Percentiles rank a stretch among this genome's conserved stretches.
Conservation (phyloP, 2,113 vertebrate species). For the Eurystomus gularis region DNA sequence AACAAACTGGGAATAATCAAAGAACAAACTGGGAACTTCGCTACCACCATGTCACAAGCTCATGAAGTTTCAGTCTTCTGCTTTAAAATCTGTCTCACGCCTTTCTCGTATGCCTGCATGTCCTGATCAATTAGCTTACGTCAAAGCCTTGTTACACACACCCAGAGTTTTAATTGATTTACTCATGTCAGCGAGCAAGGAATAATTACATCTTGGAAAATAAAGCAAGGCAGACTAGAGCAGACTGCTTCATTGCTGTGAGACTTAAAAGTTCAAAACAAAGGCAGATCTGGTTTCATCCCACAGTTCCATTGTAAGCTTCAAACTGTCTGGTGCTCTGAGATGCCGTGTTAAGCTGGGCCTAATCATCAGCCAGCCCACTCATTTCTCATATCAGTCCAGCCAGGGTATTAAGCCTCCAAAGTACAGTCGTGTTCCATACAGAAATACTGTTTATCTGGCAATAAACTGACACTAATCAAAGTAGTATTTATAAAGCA, state of each 20-base stretch:
- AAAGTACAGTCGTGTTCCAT: not conserved
- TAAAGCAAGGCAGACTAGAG: not conserved
- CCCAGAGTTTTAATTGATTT: constrained; percentile 28
- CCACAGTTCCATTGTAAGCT: not conserved
- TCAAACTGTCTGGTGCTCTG: not conserved
- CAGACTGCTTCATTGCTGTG: not conserved
- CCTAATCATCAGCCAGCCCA: not conserved
- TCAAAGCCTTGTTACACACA: not conserved
- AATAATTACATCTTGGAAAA: constrained; percentile 20
- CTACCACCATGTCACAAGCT: not conserved
- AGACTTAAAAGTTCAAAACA: not conserved
- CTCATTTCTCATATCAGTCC: not conserved
- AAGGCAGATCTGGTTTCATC: constrained; percentile 3
- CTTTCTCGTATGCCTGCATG: not conserved
- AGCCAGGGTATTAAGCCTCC: constrained; percentile 8
- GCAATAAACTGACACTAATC: not conserved
- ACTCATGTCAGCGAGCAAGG: constrained; percentile 13
- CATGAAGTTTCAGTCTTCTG: not conserved
- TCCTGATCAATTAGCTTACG: not conserved
- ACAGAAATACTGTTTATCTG: not conserved
- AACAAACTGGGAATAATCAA: not conserved
- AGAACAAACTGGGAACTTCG: not conserved
- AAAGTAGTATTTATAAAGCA: not conserved
- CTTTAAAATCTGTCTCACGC: not conserved
- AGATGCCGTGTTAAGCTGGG: not conserved